Conservation (phyloP, 37 sponge, comb jelly and placozoan genomes). For the Crambe crambe region DNA sequence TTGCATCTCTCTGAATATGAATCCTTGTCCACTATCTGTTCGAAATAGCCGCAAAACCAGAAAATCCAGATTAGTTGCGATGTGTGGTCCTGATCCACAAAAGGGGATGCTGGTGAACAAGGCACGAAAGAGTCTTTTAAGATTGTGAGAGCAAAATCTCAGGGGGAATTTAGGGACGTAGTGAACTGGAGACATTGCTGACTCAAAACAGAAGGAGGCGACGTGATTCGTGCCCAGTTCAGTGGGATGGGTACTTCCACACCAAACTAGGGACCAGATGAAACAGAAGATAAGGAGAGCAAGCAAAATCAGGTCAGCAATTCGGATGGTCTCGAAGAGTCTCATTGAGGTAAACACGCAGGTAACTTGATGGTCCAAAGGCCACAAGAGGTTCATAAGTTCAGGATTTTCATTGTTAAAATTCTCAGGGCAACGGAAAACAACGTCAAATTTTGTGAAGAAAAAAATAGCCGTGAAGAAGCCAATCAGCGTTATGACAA, state of each 20-base stretch:
- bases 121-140: neutral
- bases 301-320: constrained; percentile 51
- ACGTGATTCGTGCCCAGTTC: constrained; percentile 39
- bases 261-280: constrained; percentile 54
- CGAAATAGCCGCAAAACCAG: constrained; percentile 52
- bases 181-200: constrained; percentile 30
- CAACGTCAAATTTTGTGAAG: constrained; percentile 44
- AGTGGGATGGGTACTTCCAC: constrained; percentile 28
- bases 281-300: constrained; percentile 27
- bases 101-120: constrained; percentile 28
- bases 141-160: neutral
- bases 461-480: constrained; percentile 1
- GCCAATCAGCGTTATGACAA: constrained; percentile 15
- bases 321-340: constrained; percentile 46
- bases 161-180: constrained; percentile 31
- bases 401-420: neutral
- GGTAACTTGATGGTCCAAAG: constrained; percentile 12
- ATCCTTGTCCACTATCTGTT: constrained; percentile 55
- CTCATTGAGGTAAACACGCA: constrained; percentile 68
- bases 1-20: constrained; percentile 48
- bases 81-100: constrained; percentile 12
- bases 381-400: constrained; percentile 16
- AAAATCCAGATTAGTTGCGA: constrained; percentile 54
- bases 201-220: constrained; percentile 46
- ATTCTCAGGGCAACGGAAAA: constrained; percentile 50